Conservation (phyloP, 1,140 invertebrate species). For the Cyrtorhinus lividipennis region DNA sequence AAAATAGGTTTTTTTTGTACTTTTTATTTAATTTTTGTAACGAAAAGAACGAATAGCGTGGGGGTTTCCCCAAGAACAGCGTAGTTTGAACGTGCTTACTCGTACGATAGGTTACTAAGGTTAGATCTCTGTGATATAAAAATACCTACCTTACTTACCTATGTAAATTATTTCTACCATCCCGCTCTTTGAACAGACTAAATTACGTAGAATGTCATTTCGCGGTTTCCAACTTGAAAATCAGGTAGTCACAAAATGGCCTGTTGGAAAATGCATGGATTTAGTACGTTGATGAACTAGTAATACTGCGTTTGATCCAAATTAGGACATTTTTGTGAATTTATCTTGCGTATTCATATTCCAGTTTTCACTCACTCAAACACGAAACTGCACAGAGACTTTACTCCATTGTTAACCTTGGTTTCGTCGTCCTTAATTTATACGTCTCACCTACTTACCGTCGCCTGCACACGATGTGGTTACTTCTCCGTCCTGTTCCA, state of each 20-base stretch:
- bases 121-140: constrained; percentile 1
- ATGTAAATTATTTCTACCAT: neutral
- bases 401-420: neutral
- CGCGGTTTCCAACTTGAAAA: too few species aligned
- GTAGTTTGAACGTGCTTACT: neutral
- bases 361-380: too few species aligned
- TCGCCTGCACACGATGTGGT: too few species aligned
- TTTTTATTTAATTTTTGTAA: neutral
- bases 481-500: constrained; percentile 25
- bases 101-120: neutral
- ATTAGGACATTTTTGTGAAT: neutral
- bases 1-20: too few species aligned
- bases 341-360: constrained; percentile 5
- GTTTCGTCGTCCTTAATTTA: too few species aligned
- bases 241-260: too few species aligned
- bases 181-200: neutral
- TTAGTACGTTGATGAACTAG: neutral
- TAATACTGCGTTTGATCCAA: neutral
- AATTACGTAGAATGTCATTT: too few species aligned
- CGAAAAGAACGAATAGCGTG: neutral
- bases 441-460: too few species aligned
- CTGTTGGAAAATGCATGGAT: too few species aligned
- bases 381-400: too few species aligned
- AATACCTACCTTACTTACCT: neutral
- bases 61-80: neutral